These are phyloP conservation scores for Diadema setosum DNA, from an alignment of 35 echinoderm and acorn worm species.

Conservation along the genomic window DNA sequence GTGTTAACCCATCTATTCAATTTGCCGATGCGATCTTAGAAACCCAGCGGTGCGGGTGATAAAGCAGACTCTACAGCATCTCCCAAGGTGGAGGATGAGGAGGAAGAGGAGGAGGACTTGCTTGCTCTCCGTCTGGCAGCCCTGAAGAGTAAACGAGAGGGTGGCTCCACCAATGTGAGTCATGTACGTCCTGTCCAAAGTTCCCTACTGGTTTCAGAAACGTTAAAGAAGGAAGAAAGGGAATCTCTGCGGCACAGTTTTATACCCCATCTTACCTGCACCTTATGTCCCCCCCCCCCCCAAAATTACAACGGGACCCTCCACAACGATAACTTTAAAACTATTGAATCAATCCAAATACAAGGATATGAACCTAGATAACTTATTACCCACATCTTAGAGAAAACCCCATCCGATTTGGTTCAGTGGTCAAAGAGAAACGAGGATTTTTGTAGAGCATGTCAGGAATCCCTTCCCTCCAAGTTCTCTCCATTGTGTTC, in stretches of 20 bases:
- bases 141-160: slow-evolving; percentile 66
- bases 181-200: no score
- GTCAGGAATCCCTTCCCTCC: no score
- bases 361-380: no score
- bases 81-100: neutral
- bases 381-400: no score
- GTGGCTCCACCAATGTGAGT: neutral
- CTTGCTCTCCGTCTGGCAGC: slow-evolving; percentile 65
- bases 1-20: neutral
- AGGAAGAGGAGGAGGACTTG: slow-evolving; percentile 71
- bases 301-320: neutral
- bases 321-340: neutral
- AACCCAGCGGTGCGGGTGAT: neutral
- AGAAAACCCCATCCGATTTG: no score
- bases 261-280: neutral
- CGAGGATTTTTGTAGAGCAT: no score
- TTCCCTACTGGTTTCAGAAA: neutral
- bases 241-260: neutral
- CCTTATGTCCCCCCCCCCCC: neutral
- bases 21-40: neutral
- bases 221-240: neutral
- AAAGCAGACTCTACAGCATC: neutral
- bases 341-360: neutral
- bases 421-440: no score
- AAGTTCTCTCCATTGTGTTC: no score